Conservation (phyloP, 2,797 vertebrate genomes). For the Epinephelus awoara region DNA sequence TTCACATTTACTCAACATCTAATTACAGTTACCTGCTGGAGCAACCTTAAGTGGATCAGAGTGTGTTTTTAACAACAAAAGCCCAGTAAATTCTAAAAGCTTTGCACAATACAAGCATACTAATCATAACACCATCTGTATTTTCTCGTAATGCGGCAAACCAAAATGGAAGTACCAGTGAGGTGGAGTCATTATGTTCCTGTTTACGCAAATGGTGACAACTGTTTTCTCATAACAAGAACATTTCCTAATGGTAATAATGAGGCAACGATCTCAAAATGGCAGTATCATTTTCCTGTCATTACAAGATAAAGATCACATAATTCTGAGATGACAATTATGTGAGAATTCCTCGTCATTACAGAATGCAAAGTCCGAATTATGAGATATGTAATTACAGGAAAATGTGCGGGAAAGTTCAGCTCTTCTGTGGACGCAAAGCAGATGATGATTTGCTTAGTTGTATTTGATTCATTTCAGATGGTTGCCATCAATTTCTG, state of each 20-base stretch:
- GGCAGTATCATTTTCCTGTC: not conserved
- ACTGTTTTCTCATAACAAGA: conserved; percentile 6
- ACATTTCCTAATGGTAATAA: not conserved
- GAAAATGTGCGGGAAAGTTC: not conserved
- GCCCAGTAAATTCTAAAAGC: not conserved
- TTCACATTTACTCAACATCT: not conserved
- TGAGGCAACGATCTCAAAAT: not conserved
- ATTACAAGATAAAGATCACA: not conserved
- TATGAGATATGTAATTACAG: not conserved
- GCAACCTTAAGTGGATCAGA: not conserved
- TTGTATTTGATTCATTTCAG: not conserved
- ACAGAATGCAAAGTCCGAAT: not conserved
- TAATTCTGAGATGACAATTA: not conserved
- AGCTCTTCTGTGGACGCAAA: not conserved
- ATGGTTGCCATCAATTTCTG: not conserved
- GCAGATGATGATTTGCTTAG: too few species aligned
- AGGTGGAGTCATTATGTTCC: not conserved
- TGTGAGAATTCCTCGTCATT: not conserved
- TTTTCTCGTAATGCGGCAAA: conserved; percentile 11
- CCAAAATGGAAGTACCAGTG: not conserved
- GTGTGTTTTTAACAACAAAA: not conserved
- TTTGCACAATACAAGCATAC: not conserved
- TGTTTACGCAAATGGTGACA: not conserved
- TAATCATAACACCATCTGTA: not conserved
- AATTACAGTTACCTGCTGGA: not conserved